Conservation (phyloP, 2,797 vertebrate genomes). For the Arnoldichthys spilopterus region DNA sequence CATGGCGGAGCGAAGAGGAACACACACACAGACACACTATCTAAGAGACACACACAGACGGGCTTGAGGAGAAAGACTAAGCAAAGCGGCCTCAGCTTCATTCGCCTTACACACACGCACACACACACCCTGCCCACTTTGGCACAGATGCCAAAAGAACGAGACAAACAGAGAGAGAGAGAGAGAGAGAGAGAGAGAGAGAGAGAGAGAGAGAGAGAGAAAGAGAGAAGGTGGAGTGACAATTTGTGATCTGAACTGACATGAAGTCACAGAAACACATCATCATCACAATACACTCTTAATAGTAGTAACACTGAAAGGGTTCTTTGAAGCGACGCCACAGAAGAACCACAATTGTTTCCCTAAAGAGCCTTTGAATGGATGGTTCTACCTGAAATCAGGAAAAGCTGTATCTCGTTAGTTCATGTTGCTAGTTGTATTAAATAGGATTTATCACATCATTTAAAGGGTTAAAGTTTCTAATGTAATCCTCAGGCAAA, state of each 20-base stretch:
- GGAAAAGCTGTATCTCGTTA: too few relatives aligned
- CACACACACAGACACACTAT: constrained; percentile 56
- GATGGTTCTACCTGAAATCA: too few relatives aligned
- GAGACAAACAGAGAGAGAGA: not conserved
- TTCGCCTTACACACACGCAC: not conserved
- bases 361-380: too few relatives aligned
- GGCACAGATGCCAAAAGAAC: not conserved
- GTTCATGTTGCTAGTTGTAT: too few relatives aligned
- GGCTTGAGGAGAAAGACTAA: too few relatives aligned
- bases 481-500: too few relatives aligned
- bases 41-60: constrained; percentile 1
- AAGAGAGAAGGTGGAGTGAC: not conserved
- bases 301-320: not conserved
- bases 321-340: too few relatives aligned
- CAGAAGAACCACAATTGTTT: too few relatives aligned
- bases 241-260: not conserved
- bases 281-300: not conserved
- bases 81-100: too few relatives aligned
- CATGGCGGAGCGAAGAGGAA: constrained; percentile 76
- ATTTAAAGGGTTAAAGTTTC: too few relatives aligned
- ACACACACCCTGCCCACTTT: constrained; percentile 51
- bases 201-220: constrained; percentile 23
- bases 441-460: too few relatives aligned
- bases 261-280: not conserved
- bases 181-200: not conserved